phyloP scores from a whole-genome alignment of 2,797 vertebrate species.

The Neosilurus hyrtlii region DNA sequence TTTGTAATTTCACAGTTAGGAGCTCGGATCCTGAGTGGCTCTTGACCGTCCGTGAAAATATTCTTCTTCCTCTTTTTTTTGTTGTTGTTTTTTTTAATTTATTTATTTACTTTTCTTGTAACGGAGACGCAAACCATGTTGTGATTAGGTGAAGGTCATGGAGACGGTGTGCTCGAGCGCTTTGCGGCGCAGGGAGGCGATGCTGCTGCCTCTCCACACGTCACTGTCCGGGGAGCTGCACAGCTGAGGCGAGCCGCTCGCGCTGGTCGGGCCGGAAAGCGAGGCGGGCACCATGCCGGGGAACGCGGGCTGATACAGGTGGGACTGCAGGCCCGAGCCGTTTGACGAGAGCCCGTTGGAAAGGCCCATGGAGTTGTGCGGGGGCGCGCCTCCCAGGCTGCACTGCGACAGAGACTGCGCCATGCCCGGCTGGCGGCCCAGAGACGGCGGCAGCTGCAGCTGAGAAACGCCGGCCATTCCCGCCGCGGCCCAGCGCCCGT shows the following conservation, averaged over 20 bases:
- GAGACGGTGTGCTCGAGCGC: conserved; percentile 99
- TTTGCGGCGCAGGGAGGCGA: conserved; percentile 95
- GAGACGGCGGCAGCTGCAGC: conserved; percentile 86
- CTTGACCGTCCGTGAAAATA: conserved; percentile 63
- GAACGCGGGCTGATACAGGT: conserved; percentile 95
- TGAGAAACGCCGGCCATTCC: conserved; percentile 93
- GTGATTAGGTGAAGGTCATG: conserved; percentile 95
- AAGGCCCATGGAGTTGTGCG: conserved; percentile 92
- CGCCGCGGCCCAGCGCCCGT: conserved; percentile 91
- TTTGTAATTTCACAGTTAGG: conserved; percentile 56
- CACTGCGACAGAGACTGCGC: conserved; percentile 95
- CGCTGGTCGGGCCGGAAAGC: conserved; percentile 90
- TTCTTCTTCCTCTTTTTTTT: neutral
- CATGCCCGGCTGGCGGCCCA: conserved; percentile 91
- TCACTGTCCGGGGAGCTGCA: conserved; percentile 98
- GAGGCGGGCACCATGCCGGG: conserved; percentile 94
- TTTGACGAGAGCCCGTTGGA: conserved; percentile 93
- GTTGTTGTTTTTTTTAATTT: too few relatives aligned
- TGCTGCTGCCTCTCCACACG: conserved; percentile 98
- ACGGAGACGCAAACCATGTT: conserved; percentile 54
- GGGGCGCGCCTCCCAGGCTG: conserved; percentile 87
- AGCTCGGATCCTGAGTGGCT: conserved; percentile 61
- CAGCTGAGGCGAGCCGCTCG: conserved; percentile 93
- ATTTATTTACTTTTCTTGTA: conserved; percentile 7
- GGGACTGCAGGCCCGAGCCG: conserved; percentile 91